Evolutionary conservation across 2,113 vertebrate species (phyloP).

Genomic region (Progne subis): DNA sequence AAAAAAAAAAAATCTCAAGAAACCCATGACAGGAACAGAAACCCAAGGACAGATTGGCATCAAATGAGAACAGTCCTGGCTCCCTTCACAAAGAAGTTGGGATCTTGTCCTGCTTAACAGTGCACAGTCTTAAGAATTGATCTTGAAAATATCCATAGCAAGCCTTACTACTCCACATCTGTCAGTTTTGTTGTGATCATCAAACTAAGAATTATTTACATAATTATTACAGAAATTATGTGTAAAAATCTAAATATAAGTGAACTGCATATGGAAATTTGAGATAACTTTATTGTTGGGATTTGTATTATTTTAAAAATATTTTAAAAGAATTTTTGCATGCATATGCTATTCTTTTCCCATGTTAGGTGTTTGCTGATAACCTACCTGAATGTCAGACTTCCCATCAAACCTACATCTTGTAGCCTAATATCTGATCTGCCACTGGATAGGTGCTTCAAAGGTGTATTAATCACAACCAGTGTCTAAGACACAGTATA

Average conservation of each 20-base stretch:
- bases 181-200: neutral
- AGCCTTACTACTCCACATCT: neutral
- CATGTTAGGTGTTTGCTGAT: neutral
- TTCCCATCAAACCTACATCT: neutral
- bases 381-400: neutral
- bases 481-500: neutral
- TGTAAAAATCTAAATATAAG: neutral
- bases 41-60: neutral
- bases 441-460: neutral
- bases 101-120: neutral
- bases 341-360: neutral
- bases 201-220: neutral
- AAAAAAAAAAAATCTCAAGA: neutral
- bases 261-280: neutral
- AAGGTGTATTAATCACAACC: neutral
- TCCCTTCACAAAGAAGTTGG: neutral
- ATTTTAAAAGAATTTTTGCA: neutral
- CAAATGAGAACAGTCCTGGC: neutral
- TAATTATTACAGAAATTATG: neutral
- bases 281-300: neutral
- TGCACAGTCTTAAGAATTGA: neutral
- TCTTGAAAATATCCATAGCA: neutral
- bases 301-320: neutral
- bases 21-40: neutral
- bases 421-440: neutral